Percentiles rank a stretch among this genome's conserved stretches.
phyloP scores from a whole-genome alignment of 2,797 vertebrate species.

The Nannoperca australis region DNA sequence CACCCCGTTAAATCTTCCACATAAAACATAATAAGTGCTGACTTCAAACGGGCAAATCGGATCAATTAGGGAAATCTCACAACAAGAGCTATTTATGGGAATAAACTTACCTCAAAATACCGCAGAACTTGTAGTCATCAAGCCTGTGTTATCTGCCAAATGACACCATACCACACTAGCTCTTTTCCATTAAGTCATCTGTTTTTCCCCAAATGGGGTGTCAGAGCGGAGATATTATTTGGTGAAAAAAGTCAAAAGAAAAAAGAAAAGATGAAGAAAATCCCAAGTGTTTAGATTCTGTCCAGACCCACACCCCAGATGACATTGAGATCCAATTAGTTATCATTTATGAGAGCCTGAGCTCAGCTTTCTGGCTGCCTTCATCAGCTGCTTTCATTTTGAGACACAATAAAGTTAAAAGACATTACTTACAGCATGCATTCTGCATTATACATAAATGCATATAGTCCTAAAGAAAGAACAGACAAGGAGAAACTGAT shows the following conservation, averaged over 20 bases:
- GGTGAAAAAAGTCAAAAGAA: slow-evolving; percentile 34
- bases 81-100: slow-evolving; percentile 60
- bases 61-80: slow-evolving; percentile 76
- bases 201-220: slow-evolving; percentile 60
- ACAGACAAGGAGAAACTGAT: slow-evolving; percentile 10
- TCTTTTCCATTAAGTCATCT: slow-evolving; percentile 81
- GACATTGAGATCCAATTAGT: slow-evolving; percentile 70
- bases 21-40: slow-evolving; percentile 81
- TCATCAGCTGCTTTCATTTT: slow-evolving; percentile 68
- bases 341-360: slow-evolving; percentile 65
- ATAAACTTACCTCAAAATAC: slow-evolving; percentile 64
- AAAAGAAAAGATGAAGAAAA: slow-evolving; percentile 37
- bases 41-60: slow-evolving; percentile 77
- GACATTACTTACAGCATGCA: slow-evolving; percentile 45
- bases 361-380: slow-evolving; percentile 50
- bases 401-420: slow-evolving; percentile 56
- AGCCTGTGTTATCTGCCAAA: slow-evolving; percentile 67
- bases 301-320: slow-evolving; percentile 56
- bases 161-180: slow-evolving; percentile 64
- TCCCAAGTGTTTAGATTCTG: slow-evolving; percentile 27
- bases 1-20: slow-evolving; percentile 73
- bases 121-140: slow-evolving; percentile 54
- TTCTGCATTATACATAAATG: slow-evolving; percentile 19
- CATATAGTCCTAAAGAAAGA: slow-evolving; percentile 26
- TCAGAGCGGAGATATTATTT: slow-evolving; percentile 50